Conservation (phyloP, 2,113 vertebrate genomes). For the Hyperopisus bebe region DNA sequence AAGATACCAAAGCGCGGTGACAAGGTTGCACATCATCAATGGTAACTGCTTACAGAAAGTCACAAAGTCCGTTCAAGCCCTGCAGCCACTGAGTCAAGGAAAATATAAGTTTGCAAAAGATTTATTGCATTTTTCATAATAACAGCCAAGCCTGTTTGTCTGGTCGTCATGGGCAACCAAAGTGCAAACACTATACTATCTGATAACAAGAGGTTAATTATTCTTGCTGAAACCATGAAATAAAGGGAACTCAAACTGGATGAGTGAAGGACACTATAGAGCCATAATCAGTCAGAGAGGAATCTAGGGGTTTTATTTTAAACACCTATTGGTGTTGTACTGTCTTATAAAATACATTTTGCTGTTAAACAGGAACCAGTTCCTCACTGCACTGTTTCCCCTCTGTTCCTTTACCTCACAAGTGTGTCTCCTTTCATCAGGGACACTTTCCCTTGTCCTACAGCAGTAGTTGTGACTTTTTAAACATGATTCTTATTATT, state of each 20-base stretch:
- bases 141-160: slow-evolving; percentile 9
- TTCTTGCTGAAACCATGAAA: neutral
- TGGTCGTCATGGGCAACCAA: neutral
- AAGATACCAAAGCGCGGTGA: neutral
- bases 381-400: neutral
- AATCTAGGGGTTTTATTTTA: neutral
- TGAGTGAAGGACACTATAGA: no score
- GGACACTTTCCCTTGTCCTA: neutral
- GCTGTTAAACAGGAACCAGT: neutral
- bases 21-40: neutral
- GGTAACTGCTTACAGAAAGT: neutral
- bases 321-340: neutral
- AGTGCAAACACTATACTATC: slow-evolving; percentile 3
- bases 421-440: neutral
- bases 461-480: neutral
- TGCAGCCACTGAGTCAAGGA: neutral
- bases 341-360: neutral
- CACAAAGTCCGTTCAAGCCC: neutral
- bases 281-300: neutral
- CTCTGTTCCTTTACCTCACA: neutral
- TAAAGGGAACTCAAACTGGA: neutral
- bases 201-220: neutral
- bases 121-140: slow-evolving; percentile 21
- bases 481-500: neutral
- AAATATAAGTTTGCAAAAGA: neutral